Evolutionary conservation across 2,888 invertebrate genomes (phyloP).

Genomic region (Ceramica pisi): DNA sequence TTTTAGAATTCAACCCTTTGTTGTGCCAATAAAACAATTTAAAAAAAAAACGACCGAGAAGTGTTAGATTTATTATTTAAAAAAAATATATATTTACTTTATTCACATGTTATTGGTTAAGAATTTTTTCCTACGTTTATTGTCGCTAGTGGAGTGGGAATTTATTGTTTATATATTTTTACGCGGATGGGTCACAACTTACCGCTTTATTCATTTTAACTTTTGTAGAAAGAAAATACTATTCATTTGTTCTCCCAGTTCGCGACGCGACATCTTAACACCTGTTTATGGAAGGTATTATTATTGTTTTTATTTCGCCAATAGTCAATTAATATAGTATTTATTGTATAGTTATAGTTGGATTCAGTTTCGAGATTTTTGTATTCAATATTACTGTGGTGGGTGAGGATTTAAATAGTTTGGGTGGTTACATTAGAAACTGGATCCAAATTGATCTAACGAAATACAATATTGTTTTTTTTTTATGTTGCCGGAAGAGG

Average conservation of each 20-base stretch:
- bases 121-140: constrained; percentile 73
- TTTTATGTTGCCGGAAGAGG: constrained; percentile 75
- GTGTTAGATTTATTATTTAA: constrained; percentile 67
- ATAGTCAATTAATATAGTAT: constrained; percentile 81
- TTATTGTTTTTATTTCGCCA: constrained; percentile 74
- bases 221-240: constrained; percentile 76
- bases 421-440: constrained; percentile 64
- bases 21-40: constrained; percentile 63
- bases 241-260: constrained; percentile 76
- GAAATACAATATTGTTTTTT: constrained; percentile 73
- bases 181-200: constrained; percentile 58
- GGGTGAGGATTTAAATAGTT: constrained; percentile 43
- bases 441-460: constrained; percentile 71
- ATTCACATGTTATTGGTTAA: constrained; percentile 78
- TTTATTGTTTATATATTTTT: constrained; percentile 68
- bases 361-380: constrained; percentile 71
- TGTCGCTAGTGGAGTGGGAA: constrained; percentile 67
- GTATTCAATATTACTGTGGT: constrained; percentile 52
- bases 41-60: constrained; percentile 56
- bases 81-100: constrained; percentile 76
- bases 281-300: constrained; percentile 68
- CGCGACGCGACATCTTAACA: constrained; percentile 64
- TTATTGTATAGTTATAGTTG: constrained; percentile 76
- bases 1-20: constrained; percentile 62
- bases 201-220: constrained; percentile 68